phyloP scores from a whole-genome alignment of 2,113 vertebrate species.

The Zingel zingel region DNA sequence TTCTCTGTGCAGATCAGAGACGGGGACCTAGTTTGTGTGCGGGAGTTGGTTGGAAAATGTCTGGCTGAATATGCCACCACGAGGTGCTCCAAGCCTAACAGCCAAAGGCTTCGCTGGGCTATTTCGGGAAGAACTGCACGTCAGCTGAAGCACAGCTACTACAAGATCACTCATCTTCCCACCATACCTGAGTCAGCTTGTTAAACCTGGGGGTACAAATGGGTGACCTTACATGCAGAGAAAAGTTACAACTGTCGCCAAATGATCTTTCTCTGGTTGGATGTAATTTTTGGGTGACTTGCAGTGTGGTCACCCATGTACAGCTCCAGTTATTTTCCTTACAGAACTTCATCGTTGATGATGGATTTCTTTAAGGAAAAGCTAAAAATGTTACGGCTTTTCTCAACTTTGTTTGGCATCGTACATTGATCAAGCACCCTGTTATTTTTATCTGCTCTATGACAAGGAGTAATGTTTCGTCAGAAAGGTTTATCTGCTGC shows the following conservation, averaged over 20 bases:
- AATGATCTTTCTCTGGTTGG: slow-evolving; percentile 3
- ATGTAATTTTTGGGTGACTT: slow-evolving; percentile 7
- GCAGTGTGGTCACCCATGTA: slow-evolving; percentile 41
- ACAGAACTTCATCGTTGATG: slow-evolving; percentile 70
- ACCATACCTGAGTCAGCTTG: slow-evolving; percentile 93
- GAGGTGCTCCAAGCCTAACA: slow-evolving; percentile 91
- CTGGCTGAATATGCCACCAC: slow-evolving; percentile 92
- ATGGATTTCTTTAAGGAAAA: slow-evolving; percentile 75
- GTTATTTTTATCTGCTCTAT: slow-evolving; percentile 28
- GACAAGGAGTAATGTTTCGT: slow-evolving; percentile 60
- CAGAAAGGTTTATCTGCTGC: slow-evolving; percentile 35
- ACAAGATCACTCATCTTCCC: slow-evolving; percentile 94
- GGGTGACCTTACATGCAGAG: slow-evolving; percentile 36
- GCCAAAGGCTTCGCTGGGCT: slow-evolving; percentile 95
- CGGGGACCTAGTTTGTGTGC: slow-evolving; percentile 90
- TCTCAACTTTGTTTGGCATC: slow-evolving; percentile 12
- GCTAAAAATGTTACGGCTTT: neutral
- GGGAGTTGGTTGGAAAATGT: slow-evolving; percentile 93
- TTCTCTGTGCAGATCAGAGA: slow-evolving; percentile 84
- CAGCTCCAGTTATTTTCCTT: slow-evolving; percentile 62
- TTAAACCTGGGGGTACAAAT: slow-evolving; percentile 57
- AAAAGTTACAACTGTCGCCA: slow-evolving; percentile 11
- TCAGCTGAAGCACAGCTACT: slow-evolving; percentile 95
- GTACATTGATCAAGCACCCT: slow-evolving; percentile 40
- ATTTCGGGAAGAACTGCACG: slow-evolving; percentile 95